Conservation (phyloP, 2,113 vertebrate genomes). For the Nothoprocta pentlandii region DNA sequence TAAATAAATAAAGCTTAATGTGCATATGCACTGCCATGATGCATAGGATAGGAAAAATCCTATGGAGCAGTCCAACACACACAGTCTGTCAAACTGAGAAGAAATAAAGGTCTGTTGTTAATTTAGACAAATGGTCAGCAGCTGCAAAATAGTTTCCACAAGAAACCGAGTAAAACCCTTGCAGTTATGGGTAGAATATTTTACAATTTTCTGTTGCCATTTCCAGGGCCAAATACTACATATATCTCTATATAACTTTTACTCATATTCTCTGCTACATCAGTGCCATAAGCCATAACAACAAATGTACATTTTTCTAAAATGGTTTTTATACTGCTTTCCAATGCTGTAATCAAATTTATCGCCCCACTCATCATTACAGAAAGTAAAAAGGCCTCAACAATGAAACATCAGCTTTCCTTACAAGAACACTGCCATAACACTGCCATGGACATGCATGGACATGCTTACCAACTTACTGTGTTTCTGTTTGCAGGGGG, state of each 20-base stretch:
- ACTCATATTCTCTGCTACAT: slow-evolving; percentile 20
- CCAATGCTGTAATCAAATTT: not conserved
- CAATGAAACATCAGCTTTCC: not conserved
- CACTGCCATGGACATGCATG: fast-evolving
- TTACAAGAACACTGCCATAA: not conserved
- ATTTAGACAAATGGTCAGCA: slow-evolving; percentile 79
- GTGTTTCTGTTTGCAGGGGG: not conserved
- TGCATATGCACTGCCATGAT: slow-evolving; percentile 60
- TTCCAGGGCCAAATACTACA: slow-evolving; percentile 39
- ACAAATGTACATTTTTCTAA: not conserved
- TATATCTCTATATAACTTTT: slow-evolving; percentile 5
- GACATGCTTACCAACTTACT: not conserved
- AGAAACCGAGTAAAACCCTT: slow-evolving; percentile 61
- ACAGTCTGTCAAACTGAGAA: slow-evolving; percentile 73
- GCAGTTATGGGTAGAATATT: slow-evolving; percentile 52
- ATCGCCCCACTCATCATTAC: not conserved
- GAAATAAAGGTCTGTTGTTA: slow-evolving; percentile 80
- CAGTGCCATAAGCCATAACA: not conserved
- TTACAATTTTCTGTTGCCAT: slow-evolving; percentile 63
- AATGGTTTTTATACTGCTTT: not conserved
- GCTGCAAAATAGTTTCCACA: slow-evolving; percentile 78
- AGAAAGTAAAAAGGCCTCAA: not conserved
- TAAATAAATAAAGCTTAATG: not conserved
- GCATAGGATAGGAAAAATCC: slow-evolving; percentile 64
- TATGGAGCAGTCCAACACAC: slow-evolving; percentile 62